Conservation (phyloP, 2,888 invertebrate genomes). For the Eueremaeus valkanovi region DNA sequence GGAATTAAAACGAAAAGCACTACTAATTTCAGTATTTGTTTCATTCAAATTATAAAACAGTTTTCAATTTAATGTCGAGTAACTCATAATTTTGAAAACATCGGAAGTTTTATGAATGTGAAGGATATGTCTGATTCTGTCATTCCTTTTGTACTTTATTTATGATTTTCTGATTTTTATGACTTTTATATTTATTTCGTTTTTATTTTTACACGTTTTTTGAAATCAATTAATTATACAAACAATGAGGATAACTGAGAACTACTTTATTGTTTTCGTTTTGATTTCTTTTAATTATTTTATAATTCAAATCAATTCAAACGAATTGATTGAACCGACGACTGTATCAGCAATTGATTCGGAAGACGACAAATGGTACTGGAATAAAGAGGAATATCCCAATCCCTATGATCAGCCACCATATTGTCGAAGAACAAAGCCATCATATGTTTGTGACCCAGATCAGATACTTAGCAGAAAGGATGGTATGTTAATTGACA, state of each 20-base stretch:
- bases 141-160: too few species aligned
- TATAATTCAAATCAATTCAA: not conserved
- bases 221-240: not conserved
- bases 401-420: slow-evolving; percentile 40
- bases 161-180: too few species aligned
- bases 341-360: not conserved
- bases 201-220: not conserved
- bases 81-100: too few species aligned
- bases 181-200: too few species aligned
- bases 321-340: not conserved
- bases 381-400: slow-evolving; percentile 44
- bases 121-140: too few species aligned
- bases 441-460: slow-evolving; percentile 44
- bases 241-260: not conserved
- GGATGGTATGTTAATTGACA: slow-evolving; percentile 42
- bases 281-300: slow-evolving; percentile 40
- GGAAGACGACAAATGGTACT: slow-evolving; percentile 37
- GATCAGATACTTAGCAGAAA: slow-evolving; percentile 40
- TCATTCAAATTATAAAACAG: too few species aligned
- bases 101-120: too few species aligned
- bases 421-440: slow-evolving; percentile 40
- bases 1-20: too few species aligned
- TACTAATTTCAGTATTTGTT: too few species aligned
- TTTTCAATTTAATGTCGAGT: too few species aligned
- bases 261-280: too few species aligned